Conservation (phyloP, 2,113 vertebrate species). For the Dolichallabes microphthalmus region DNA sequence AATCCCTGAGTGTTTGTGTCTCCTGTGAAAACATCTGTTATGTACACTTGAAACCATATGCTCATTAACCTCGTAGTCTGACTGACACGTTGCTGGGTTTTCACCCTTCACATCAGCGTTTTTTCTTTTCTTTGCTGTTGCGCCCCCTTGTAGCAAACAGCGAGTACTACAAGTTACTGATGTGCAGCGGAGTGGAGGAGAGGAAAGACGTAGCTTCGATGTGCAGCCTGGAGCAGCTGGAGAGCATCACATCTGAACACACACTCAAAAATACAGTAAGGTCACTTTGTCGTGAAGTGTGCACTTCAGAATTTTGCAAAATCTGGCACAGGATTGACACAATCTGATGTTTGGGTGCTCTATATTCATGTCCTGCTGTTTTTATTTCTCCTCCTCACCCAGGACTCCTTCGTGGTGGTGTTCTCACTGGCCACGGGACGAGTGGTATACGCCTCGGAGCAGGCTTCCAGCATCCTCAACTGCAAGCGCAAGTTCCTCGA, state of each 20-base stretch:
- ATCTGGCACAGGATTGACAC: background rate
- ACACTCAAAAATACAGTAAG: slow-evolving; percentile 86
- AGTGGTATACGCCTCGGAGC: slow-evolving; percentile 81
- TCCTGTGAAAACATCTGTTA: background rate
- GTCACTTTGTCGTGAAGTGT: background rate
- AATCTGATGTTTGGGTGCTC: background rate
- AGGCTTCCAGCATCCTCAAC: slow-evolving; percentile 79
- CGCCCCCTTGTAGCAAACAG: slow-evolving; percentile 75
- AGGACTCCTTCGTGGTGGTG: slow-evolving; percentile 85
- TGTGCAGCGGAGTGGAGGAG: slow-evolving; percentile 70
- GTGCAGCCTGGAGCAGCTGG: slow-evolving; percentile 79
- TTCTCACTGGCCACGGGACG: slow-evolving; percentile 83
- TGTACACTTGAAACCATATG: background rate
- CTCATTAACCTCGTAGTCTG: background rate
- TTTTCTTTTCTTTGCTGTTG: background rate
- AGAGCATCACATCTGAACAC: slow-evolving; percentile 79
- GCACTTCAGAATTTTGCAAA: background rate
- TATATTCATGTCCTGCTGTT: background rate
- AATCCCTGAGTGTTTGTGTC: background rate
- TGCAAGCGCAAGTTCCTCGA: slow-evolving; percentile 79
- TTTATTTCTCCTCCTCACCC: slow-evolving; percentile 21
- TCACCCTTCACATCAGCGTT: background rate
- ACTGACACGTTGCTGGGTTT: background rate
- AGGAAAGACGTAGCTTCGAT: slow-evolving; percentile 60
- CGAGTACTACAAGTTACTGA: slow-evolving; percentile 82